Base-by-base conservation (phyloP, 2,113 vertebrate species). In the Physeter macrocephalus region DNA sequence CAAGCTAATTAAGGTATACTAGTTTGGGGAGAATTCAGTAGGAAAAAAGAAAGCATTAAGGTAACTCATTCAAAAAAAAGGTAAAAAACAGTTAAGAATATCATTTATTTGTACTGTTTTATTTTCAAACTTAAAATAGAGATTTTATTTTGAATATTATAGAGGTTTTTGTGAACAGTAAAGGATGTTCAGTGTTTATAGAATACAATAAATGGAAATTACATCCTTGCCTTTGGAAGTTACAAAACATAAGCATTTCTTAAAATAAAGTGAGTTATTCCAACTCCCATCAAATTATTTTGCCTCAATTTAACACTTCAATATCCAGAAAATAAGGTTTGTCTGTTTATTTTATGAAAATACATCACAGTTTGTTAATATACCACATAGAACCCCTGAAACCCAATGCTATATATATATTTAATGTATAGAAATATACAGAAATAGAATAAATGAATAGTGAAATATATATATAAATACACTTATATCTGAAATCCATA, bases 301-400 rank as follows among this genome's bases (percentile, higher is more conserved):
- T 93, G 54, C 85, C 20, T 27, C 77, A 93, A 83, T 14, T 90
- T 75, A 84, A 69, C 36, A 59, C 21, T 93, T 96, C 39, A 88
- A 61, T 87, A 62, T 57, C 2, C 39, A 95, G 34, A 93, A 95
- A 94, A 90, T 64, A 80, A 93, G 6, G 27, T 46, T 87, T 12
- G 21, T 9, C 36, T 78, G 9, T 80, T 97, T 97, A 93, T 59
- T 71, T 93, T 82, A 81, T 29, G 39, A 87, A 96, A 91, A 69
- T 52, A 31, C 11, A 54, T 92, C 31, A 88, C 23, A 62, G 14
- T 85, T 81, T 66, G 15, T 88, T 69, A 77, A 86, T 59, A 43
- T n/a, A 62, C 34, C 36, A 95, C 23, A 92, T 74, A 88, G 74
- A 95, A 49, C 14, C 3, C 39, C 41, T 94, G 5, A 15, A 71